Base-by-base conservation (phyloP, 2,113 vertebrate genomes). In the Tachysurus fulvidraco region DNA sequence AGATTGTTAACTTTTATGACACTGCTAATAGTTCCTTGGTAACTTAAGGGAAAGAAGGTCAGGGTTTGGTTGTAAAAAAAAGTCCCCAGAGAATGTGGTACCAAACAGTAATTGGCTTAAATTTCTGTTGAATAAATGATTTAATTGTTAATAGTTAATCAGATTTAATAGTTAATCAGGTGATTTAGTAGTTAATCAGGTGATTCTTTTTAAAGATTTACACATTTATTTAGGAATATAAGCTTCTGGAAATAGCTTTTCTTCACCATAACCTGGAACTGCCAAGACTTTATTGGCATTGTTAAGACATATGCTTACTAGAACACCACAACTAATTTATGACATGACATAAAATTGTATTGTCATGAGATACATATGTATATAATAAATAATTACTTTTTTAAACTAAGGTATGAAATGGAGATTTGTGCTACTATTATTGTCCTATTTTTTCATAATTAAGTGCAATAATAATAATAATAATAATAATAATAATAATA, bases 1-100 rank as follows among this genome's bases (percentile, higher is more conserved):
- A 83, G 28, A 52, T 36, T 71, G 65, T 73, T 73, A 73, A 84
- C 23, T 74, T 57, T 84, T 84, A 84, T 41, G 28, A 44, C 23
- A 1, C 57, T 73, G 67, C 44, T 79, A 64, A 79, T 79, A 55
- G 74, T 36, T 21, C 36, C 44, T 30, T 30, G 16, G 25, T 77
- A 21, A 55, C 21, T 62, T 23, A 44, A 60, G 7, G 30, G 55
- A 79, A 67, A 65, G 36, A n/a, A 65, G 74, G 59, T 65, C 74
- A 79, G 44, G 11, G 28, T 65, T 50, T 77, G 41, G 19, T 52
- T 69, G 25, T 65, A 80, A 80, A 57, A 28, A 41, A 19, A 21
- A 23, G 4, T 84, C 9, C 36, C 28, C 1, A 10, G 23, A 76
- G 50, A 80, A 69, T 86, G 17, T 57, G 30, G 46, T 57, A 67